Conservation (phyloP, 2,888 invertebrate species). For the Phalangium opilio region DNA sequence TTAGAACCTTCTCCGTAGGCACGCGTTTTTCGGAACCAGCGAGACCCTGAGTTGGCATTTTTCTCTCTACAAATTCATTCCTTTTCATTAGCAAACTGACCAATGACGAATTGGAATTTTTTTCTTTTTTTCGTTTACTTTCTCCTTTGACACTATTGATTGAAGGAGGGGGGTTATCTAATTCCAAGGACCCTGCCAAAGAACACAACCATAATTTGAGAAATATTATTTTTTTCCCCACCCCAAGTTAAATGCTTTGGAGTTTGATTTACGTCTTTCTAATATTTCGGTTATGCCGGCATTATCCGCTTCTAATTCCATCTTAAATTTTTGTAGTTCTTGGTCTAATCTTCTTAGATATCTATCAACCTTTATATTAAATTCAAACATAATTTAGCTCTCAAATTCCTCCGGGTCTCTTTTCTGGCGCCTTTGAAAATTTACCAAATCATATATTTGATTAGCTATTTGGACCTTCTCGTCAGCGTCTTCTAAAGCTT, state of each 20-base stretch:
- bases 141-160: constrained; percentile 22
- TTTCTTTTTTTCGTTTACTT: constrained; percentile 24
- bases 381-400: neutral
- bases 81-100: no score
- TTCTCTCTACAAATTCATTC: no score
- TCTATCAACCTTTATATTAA: constrained; percentile 48
- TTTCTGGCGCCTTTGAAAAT: neutral
- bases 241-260: constrained; percentile 6
- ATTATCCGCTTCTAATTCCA: constrained; percentile 96
- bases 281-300: constrained; percentile 91
- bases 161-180: constrained; percentile 45
- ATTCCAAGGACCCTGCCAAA: constrained; percentile 58
- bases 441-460: constrained; percentile 75
- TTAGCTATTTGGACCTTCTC: constrained; percentile 89
- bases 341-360: constrained; percentile 73
- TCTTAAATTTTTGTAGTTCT: constrained; percentile 93
- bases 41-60: no score
- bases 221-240: neutral
- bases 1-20: no score
- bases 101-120: neutral
- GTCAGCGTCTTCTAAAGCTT: constrained; percentile 83
- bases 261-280: constrained; percentile 48
- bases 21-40: no score
- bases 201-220: constrained; percentile 5
- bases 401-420: neutral